Conservation (phyloP, 2,888 invertebrate species). For the Eupithecia subumbrata region DNA sequence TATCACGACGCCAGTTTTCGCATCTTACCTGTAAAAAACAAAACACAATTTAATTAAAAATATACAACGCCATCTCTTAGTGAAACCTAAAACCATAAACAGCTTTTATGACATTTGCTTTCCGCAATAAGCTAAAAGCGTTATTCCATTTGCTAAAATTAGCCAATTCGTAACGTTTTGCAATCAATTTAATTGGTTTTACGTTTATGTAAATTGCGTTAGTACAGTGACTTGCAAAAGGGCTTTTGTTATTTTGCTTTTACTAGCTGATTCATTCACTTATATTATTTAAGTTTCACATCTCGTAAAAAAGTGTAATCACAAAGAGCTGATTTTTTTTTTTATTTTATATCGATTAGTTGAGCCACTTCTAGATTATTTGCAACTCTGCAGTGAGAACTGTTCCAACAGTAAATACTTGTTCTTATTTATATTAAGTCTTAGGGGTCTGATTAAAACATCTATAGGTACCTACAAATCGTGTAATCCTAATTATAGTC, state of each 20-base stretch:
- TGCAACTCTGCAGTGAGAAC: no score
- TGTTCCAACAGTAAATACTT: no score
- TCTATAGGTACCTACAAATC: no score
- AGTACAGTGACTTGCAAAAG: constrained; percentile 9
- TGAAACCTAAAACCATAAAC: constrained; percentile 6
- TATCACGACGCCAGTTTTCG: not conserved
- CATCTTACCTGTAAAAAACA: constrained; percentile 1
- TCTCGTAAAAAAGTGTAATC: not conserved
- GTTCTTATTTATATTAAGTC: no score
- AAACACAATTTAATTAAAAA: constrained; percentile 7
- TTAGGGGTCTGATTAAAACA: no score
- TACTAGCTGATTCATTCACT: not conserved
- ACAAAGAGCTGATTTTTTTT: no score
- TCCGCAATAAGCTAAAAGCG: constrained; percentile 35
- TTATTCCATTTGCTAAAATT: constrained; percentile 37
- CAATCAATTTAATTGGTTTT: constrained; percentile 38
- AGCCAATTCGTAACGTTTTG: constrained; percentile 29
- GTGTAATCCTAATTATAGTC: no score
- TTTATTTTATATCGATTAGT: no score
- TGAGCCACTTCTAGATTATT: no score
- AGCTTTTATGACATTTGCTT: constrained; percentile 17
- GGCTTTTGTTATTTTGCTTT: not conserved
- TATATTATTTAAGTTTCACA: not conserved
- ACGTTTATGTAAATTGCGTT: constrained; percentile 10
- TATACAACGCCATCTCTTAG: not conserved